Percentiles rank a stretch among this genome's conserved stretches.
Conservation (phyloP, 2,113 vertebrate species). For the Phoenicopterus ruber region DNA sequence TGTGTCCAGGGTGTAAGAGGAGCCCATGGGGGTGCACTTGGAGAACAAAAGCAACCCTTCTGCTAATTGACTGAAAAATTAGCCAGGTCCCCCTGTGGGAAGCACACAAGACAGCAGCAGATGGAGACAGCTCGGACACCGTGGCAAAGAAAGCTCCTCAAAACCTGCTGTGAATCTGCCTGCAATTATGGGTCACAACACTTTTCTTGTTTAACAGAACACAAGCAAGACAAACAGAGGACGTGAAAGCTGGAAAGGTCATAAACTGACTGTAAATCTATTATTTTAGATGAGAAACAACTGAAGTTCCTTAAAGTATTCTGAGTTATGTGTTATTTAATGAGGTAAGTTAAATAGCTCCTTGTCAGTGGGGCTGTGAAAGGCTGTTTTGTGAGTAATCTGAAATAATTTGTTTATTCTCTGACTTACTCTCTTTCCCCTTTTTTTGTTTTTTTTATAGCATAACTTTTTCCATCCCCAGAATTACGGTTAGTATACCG, state of each 20-base stretch:
- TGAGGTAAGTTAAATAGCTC: not conserved
- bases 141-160: constrained; percentile 75
- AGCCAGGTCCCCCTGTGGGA: constrained; percentile 88
- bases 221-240: constrained; percentile 70
- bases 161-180: constrained; percentile 89
- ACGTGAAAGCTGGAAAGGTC: constrained; percentile 69
- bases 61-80: constrained; percentile 99
- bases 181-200: constrained; percentile 88
- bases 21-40: constrained; percentile 80
- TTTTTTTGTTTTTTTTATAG: not conserved
- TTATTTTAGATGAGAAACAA: not conserved
- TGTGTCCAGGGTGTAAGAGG: constrained; percentile 76
- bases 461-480: not conserved
- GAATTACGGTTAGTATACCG: not conserved
- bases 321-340: not conserved
- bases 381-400: not conserved
- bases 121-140: constrained; percentile 87
- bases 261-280: constrained; percentile 58
- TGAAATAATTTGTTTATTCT: not conserved
- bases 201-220: constrained; percentile 85
- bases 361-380: not conserved
- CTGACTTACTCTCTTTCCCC: not conserved
- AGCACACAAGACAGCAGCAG: constrained; percentile 83
- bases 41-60: constrained; percentile 96
- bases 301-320: not conserved